Base-by-base conservation (phyloP, 2,113 vertebrate species). In the Hemichromis elongatus region DNA sequence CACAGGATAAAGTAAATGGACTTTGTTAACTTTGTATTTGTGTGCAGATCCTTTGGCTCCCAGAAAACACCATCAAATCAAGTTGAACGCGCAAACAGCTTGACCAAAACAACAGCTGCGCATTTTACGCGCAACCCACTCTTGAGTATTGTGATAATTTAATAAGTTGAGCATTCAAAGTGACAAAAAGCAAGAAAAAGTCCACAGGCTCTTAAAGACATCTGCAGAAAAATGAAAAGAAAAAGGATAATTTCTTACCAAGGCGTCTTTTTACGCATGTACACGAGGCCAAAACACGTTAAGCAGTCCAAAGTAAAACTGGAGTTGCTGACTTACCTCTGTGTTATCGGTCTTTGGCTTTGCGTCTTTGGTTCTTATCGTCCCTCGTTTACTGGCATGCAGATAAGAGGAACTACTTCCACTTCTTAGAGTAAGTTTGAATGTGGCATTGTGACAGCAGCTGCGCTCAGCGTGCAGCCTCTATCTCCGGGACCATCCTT, bases 401-500 rank as follows among this genome's bases (percentile, higher is more conserved):
- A 91, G 88, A 86, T 84, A 19, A 90, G 82, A 82, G 37, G 82
- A 28, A 61, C 78, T 68, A 24, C 79, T 68, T 54, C 53, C 61
- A 52, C 82, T 28, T 82, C 63, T 77, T 70, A 16, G 54, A 16
- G 7, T 52, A 26, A 87, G 24, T 92, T 89, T 82, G 73, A 90
- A 45, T 80, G 86, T 54, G 37, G 70, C 87, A 79, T 56, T 21
- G 81, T 12, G 82, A 21, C 61, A 40, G 82, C 88, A 86, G 79
- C 54, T 85, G 91, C 84, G 55, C 84, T 88, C 86, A 50, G 81
- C 88, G 47, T 63, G 92, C 86, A 79, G 61, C 86, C 80, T 92
- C 93, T 93, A 85, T 92, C 90, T 89, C 83, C 92, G 85, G 91
- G 92, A 89, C 90, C 94, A 85, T 94, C 92, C 91, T 94, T 89